These are phyloP conservation scores for Drosophila merina DNA, from an alignment of 2,888 invertebrate genomes.

Conservation along the genomic window DNA sequence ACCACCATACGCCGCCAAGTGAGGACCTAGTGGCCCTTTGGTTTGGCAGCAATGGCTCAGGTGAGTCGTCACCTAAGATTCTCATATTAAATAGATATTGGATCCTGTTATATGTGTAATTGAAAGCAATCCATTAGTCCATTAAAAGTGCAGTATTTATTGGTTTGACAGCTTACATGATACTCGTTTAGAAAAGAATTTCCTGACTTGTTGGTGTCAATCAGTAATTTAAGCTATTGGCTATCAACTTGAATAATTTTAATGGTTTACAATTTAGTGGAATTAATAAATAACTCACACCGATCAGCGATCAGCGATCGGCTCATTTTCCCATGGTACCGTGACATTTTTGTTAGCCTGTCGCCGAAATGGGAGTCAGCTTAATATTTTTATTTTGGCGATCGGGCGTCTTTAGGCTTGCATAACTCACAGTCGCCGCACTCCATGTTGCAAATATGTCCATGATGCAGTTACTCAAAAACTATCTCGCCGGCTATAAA, in stretches of 20 bases:
- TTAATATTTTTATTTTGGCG: slow-evolving; percentile 18
- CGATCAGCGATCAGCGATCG: slow-evolving; percentile 1
- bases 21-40: slow-evolving; percentile 91
- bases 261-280: slow-evolving; percentile 16
- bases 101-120: background rate
- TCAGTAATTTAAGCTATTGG: slow-evolving; percentile 7
- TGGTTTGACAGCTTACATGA: background rate
- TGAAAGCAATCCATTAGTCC: background rate
- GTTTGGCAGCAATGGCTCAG: slow-evolving; percentile 88
- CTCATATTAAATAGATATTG: background rate
- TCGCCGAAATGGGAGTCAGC: slow-evolving; percentile 35
- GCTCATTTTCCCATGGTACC: slow-evolving; percentile 42
- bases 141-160: background rate
- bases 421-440: slow-evolving; percentile 61
- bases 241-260: background rate
- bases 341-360: slow-evolving; percentile 34
- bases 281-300: slow-evolving; percentile 39
- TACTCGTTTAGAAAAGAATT: background rate
- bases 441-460: slow-evolving; percentile 44
- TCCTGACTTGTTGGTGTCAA: slow-evolving; percentile 1
- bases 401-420: slow-evolving; percentile 41
- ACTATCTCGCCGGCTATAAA: slow-evolving; percentile 67
- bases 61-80: slow-evolving; percentile 83
- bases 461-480: slow-evolving; percentile 72
- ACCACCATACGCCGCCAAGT: slow-evolving; percentile 86